Evolutionary conservation across 35 echinoderm and acorn worm genomes (phyloP).

Genomic region (Amphiura filiformis): DNA sequence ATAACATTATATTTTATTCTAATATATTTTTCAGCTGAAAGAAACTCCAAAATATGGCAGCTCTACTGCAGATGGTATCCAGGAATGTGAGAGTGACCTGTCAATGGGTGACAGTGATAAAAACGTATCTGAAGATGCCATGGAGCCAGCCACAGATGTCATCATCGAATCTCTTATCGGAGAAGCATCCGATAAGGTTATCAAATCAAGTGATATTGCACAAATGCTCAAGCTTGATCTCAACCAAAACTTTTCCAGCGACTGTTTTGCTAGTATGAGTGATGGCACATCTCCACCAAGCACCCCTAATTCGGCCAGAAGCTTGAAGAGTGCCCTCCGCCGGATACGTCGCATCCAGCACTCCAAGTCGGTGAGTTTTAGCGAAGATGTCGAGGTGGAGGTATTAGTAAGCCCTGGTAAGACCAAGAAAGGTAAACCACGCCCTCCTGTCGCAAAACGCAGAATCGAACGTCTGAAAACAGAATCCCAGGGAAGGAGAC

Average conservation of each 20-base stretch:
- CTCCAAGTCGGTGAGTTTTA: constrained; percentile 87
- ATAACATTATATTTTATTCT: no score
- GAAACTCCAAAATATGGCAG: no score
- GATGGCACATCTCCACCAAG: constrained; percentile 16
- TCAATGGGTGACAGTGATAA: no score
- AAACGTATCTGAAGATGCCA: no score
- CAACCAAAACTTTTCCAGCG: not conserved
- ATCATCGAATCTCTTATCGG: no score
- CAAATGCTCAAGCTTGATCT: constrained; percentile 38
- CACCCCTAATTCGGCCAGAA: constrained; percentile 57
- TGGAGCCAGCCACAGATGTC: no score
- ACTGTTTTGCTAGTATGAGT: not conserved
- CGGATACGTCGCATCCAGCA: constrained; percentile 26
- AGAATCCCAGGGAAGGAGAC: constrained; percentile 44
- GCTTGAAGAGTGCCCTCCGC: constrained; percentile 70
- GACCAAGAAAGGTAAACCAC: constrained; percentile 40
- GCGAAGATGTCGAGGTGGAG: constrained; percentile 79
- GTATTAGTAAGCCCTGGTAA: constrained; percentile 52
- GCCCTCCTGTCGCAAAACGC: constrained; percentile 35
- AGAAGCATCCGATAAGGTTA: no score
- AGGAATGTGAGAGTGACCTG: no score
- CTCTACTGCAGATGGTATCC: no score
- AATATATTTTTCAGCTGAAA: no score
- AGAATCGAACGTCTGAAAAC: constrained; percentile 70
- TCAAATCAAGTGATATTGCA: not conserved